phyloP scores from a whole-genome alignment of 2,888 invertebrate species.

The Eupithecia exiguata region DNA sequence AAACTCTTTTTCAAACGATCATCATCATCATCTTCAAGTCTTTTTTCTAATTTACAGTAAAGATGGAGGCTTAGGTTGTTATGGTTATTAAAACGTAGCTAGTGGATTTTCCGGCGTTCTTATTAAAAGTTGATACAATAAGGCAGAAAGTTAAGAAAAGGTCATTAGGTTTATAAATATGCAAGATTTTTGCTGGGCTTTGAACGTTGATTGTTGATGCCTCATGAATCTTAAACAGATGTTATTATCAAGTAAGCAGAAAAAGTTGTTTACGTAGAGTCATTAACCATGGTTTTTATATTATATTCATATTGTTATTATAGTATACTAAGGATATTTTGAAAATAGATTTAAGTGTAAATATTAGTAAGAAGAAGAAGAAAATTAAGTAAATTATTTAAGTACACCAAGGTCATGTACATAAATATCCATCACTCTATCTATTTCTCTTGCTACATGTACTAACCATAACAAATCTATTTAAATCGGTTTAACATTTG shows the following conservation, averaged over 20 bases:
- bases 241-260: slow-evolving; percentile 5
- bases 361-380: too few species aligned
- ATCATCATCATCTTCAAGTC: too few species aligned
- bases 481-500: too few species aligned
- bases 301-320: too few species aligned
- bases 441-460: too few species aligned
- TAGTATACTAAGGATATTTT: too few species aligned
- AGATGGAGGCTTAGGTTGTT: background rate
- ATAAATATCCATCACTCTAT: too few species aligned
- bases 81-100: slow-evolving; percentile 28
- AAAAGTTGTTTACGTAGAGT: background rate
- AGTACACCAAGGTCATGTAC: too few species aligned
- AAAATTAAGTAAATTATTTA: too few species aligned
- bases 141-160: slow-evolving; percentile 27
- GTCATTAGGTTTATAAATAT: slow-evolving; percentile 36
- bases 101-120: slow-evolving; percentile 30
- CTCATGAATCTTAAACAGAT: slow-evolving; percentile 28
- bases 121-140: slow-evolving; percentile 35
- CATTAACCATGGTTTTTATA: background rate
- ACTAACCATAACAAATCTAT: too few species aligned
- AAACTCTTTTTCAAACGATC: too few species aligned
- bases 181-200: slow-evolving; percentile 25
- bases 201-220: slow-evolving; percentile 25
- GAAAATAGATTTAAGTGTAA: too few species aligned
- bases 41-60: background rate